Evolutionary conservation across 1,140 invertebrate species (phyloP), one percentile per base, ranked within the genome.

Genomic region (Eriosoma lanigerum): DNA sequence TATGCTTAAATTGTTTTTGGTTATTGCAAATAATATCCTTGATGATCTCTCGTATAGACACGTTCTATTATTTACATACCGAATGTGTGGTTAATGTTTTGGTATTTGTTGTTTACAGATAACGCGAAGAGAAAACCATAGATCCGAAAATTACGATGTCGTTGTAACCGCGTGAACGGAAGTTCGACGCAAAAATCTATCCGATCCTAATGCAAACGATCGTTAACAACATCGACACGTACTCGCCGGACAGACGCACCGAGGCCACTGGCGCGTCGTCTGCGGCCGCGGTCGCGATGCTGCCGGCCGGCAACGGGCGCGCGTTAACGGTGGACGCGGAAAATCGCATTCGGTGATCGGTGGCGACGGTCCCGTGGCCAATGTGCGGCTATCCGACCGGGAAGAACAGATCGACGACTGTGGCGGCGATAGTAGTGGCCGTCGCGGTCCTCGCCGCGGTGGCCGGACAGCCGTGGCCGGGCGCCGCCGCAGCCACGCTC

Each of bases 401-500:
- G 24, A 38, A 10, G 19, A 52, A 3, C 4, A 17, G 2, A 17
- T 5, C 21, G 75, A 38, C 60, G 60, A 29, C 48, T 21, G 13
- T 13, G 26, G 60, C 62, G 29, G 66, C 52, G 32, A 15, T 46
- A 0, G 12, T 66, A n/a, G 44, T 32, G 54, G 38, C 54, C 24
- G n/a, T 19, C 21, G 48, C 52, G 32, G 17, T 19, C n/a, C 13
- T 64, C 19, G 60, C 72, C 38, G 9, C 81, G 21, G 26, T n/a
- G 6, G 44, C 68, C 26, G 9, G 54, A 15, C 60, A 68, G 19
- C 48, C 38, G n/a, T 38, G 38, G 24, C 3, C 44, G 9, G 29
- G 24, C n/a, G 66, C 50, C 24, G 54, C 17, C 19, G 81, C 38
- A 8, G 54, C 60, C 48, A 73, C 78, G 26, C 70, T 83, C 82